These are phyloP conservation scores for Zhuqinia jingwanae DNA, from an alignment of 2,888 invertebrate genomes.

Conservation along the genomic window DNA sequence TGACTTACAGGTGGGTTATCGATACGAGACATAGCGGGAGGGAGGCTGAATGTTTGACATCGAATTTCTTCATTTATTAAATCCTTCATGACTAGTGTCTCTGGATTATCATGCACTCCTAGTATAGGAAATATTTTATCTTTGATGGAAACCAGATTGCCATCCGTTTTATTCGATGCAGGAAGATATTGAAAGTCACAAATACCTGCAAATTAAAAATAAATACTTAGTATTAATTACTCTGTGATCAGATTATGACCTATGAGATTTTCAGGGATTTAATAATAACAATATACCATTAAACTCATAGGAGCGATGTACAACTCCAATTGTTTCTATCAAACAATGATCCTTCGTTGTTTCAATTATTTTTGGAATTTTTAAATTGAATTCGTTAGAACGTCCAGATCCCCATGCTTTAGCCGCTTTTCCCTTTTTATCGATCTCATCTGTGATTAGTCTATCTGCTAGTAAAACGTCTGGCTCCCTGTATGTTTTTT, in stretches of 20 bases:
- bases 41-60: slow-evolving; percentile 70
- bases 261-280: no score
- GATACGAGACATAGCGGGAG: slow-evolving; percentile 74
- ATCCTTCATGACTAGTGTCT: slow-evolving; percentile 59
- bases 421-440: background rate
- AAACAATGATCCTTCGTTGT: slow-evolving; percentile 77
- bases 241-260: no score
- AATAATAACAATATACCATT: slow-evolving; percentile 80
- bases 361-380: slow-evolving; percentile 74
- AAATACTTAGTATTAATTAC: background rate
- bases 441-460: slow-evolving; percentile 37
- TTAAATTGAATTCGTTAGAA: slow-evolving; percentile 50
- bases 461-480: slow-evolving; percentile 45
- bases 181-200: slow-evolving; percentile 97
- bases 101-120: slow-evolving; percentile 58
- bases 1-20: slow-evolving; percentile 75
- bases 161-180: slow-evolving; percentile 79
- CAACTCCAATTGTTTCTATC: slow-evolving; percentile 80
- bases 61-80: slow-evolving; percentile 33
- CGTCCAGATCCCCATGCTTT: slow-evolving; percentile 38
- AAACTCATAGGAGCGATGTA: slow-evolving; percentile 81
- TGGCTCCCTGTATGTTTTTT: slow-evolving; percentile 17
- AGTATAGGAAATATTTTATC: slow-evolving; percentile 82
- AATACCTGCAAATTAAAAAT: slow-evolving; percentile 84
- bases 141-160: slow-evolving; percentile 84